These are phyloP conservation scores for Ophion costatus DNA, from an alignment of 2,888 invertebrate genomes.

Conservation along the genomic window DNA sequence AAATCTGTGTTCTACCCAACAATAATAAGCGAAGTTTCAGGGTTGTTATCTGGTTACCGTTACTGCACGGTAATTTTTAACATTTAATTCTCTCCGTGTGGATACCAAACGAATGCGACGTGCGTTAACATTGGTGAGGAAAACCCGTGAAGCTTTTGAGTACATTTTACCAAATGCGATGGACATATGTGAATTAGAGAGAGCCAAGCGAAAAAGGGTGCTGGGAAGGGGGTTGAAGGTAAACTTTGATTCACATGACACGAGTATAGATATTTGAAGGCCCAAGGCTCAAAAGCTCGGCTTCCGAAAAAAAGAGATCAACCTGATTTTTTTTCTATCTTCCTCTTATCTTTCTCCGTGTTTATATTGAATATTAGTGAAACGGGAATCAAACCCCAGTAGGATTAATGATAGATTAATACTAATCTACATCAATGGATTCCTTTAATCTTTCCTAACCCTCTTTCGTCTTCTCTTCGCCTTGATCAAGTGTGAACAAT, in stretches of 20 bases:
- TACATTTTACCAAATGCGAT: slow-evolving; percentile 44
- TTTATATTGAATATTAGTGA: not conserved
- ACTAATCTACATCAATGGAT: not conserved
- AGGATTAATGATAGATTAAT: not conserved
- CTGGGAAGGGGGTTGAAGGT: not conserved
- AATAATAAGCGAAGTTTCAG: no score
- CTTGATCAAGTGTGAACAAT: not conserved
- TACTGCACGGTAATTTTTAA: no score
- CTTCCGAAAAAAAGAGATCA: not conserved
- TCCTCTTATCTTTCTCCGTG: not conserved
- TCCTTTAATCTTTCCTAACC: not conserved
- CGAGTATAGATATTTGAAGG: slow-evolving; percentile 40
- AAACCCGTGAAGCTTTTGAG: slow-evolving; percentile 59
- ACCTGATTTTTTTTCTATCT: not conserved
- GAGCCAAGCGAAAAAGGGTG: not conserved
- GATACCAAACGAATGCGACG: slow-evolving; percentile 48
- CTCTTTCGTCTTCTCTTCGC: not conserved
- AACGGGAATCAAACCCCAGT: not conserved
- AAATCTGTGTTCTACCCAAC: no score
- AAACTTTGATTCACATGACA: slow-evolving; percentile 40
- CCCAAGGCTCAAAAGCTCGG: slow-evolving; percentile 34
- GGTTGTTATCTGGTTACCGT: no score
- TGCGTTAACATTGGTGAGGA: slow-evolving; percentile 60
- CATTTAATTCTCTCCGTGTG: no score
- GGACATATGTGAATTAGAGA: slow-evolving; percentile 3